Percentiles rank a stretch among this genome's conserved stretches.
These are phyloP conservation scores for Lagodon rhomboides DNA, from an alignment of 2,797 vertebrate species.

Conservation along the genomic window DNA sequence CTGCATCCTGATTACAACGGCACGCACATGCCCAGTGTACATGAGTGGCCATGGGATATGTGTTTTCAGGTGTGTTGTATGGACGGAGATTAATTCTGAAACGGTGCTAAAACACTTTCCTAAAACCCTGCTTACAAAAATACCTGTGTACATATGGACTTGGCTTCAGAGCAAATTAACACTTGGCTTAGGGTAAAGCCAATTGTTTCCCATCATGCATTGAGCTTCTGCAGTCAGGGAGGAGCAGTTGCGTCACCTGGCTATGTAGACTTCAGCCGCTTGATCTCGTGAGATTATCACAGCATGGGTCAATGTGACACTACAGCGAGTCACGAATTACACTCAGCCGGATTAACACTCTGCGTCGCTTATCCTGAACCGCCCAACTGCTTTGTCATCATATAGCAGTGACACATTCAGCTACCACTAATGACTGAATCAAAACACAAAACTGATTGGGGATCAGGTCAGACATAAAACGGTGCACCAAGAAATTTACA, in stretches of 20 bases:
- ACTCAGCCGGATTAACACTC: too few species aligned
- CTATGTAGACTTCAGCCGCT: not conserved
- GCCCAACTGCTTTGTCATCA: not conserved
- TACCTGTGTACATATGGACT: too few species aligned
- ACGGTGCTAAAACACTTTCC: too few species aligned
- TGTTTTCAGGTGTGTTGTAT: too few species aligned
- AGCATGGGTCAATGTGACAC: slow-evolving; percentile 2
- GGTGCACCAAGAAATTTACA: not conserved
- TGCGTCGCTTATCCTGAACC: too few species aligned
- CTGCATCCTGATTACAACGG: too few species aligned
- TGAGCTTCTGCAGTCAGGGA: not conserved
- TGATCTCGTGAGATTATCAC: slow-evolving; percentile 22
- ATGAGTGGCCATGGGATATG: too few species aligned
- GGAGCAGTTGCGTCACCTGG: slow-evolving; percentile 1
- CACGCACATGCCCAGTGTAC: too few species aligned
- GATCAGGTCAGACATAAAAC: not conserved
- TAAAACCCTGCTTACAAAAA: too few species aligned
- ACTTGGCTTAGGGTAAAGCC: not conserved
- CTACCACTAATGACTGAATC: too few species aligned
- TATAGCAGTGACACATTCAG: not conserved
- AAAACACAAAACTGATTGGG: not conserved
- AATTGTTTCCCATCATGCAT: slow-evolving; percentile 21
- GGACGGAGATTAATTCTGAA: too few species aligned
- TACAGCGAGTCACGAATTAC: slow-evolving; percentile 1
- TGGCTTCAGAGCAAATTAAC: not conserved